Evolutionary conservation across 2,888 invertebrate species (phyloP), one percentile per base, ranked within the genome.

Genomic region (Cistogaster globosa): DNA sequence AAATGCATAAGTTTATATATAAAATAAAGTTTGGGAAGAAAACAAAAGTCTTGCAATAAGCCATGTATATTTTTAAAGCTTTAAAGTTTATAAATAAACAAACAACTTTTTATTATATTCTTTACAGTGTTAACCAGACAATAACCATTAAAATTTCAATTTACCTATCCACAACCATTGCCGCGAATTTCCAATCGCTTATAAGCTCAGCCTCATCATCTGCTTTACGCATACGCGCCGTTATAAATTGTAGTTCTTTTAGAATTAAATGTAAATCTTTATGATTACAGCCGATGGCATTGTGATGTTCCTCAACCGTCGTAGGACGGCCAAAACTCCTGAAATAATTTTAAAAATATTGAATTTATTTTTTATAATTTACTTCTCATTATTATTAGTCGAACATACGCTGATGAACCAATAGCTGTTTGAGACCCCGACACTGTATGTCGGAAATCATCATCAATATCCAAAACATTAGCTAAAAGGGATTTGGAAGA

Each of bases 141-240:
- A 16, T 14, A 32, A 4, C 32, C 32, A 32, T 32, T 32, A 4
- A 4, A 32, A 6, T 2, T 32, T 45, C 6, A 22, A 88, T 90
- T 92, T 87, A 95, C 94, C 97, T 96, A 94, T 99, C 98, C 92
- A 99, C 98, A 92, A 98, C 98, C 97, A 98, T 98, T 88, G 98
- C 98, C 80, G 98, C 98, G 93, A 98, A 99, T 93, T 98, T 98
- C 98, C 98, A 98, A 93, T 99, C 98, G 93, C 97, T 97, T 90
- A 97, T 97, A 88, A 97, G 94, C 92, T 98, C 98, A 80, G 96
- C 96, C 91, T 98, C 97, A 90, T 98, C 97, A 91, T 99, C 98
- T 77, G 98, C 96, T 93, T 98, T 97, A 93, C 97, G 96, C 96
- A 98, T 97, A 90, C 98, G 95, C 89, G 96, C 95, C 55, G 98